A percentile compares a stretch with the other conserved stretches of the same genome.
phyloP scores from a whole-genome alignment of 2,113 vertebrate genomes.

The Murina feae region DNA sequence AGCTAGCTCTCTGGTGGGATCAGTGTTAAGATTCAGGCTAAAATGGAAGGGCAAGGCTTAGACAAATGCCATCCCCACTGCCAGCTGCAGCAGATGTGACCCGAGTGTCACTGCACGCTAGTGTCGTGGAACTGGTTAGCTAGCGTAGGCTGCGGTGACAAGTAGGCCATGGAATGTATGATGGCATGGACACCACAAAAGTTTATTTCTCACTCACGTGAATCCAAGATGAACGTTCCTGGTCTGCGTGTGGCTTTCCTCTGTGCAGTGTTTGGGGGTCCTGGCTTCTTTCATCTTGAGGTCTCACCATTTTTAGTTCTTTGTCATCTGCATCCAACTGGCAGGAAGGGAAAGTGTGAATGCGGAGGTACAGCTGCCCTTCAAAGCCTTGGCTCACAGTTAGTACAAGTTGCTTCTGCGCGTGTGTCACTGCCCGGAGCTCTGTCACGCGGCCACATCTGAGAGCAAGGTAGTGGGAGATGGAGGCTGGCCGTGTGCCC shows the following conservation, averaged over 20 bases:
- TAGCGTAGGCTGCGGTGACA: neutral
- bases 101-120: accelerated
- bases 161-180: neutral
- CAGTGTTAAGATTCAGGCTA: neutral
- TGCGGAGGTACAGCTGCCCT: neutral
- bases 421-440: accelerated
- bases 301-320: neutral
- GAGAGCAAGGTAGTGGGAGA: neutral
- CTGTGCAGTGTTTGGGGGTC: neutral
- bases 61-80: neutral
- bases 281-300: neutral
- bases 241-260: neutral
- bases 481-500: accelerated
- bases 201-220: accelerated
- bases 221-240: too few relatives aligned
- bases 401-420: neutral
- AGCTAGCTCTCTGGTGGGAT: neutral
- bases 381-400: neutral
- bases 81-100: neutral
- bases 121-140: neutral
- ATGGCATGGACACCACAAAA: neutral
- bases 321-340: neutral
- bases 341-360: neutral
- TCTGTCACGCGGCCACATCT: accelerated
- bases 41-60: too few relatives aligned